Base-by-base conservation (phyloP, 1,140 invertebrate genomes). In the Musca domestica region DNA sequence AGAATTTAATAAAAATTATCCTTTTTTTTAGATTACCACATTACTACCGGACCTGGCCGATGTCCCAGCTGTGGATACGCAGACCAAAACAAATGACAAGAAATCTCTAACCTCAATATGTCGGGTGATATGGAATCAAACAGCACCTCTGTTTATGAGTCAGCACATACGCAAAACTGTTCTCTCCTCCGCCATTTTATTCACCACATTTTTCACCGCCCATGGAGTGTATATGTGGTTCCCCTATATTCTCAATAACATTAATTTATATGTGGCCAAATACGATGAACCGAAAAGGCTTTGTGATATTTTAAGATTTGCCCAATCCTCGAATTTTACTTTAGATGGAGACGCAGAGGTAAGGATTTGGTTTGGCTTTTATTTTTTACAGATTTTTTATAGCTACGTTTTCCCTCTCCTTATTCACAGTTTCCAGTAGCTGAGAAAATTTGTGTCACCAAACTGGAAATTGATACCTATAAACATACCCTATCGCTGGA, bases 191-290 rank as follows among this genome's bases (percentile, higher is more conserved):
- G 79, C 84, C 56, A 81, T 85, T 17, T 84, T 86, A 71, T 84
- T 84, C 64, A 83, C 83, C 3, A 76, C 83, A 23, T 85, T 84
- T 73, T 83, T 82, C 17, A 81, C 78, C 77, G 85, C 83, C 0
- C 84, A 84, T 67, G 85, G 85, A 1, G 82, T 85, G 70, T 84
- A 84, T 68, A 77, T 86, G 6, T 86, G 84, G 83, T 85, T 85
- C 68, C 84, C 85, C 0, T 81, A 84, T 0, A 85, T 86, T 68
- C 68, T 86, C 9, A 85, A 85, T 70, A 74, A 82, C 80, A 2
- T 74, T 80, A 65, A 74, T 72, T 2, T 83, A 78, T 68, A 80
- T 82, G 70, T 54, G 20, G 52, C 71, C 10, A 48, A 67, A 5
- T 69, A 66, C 41, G 19, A 65, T 15, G 64, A 68, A 15, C 61